These are phyloP conservation scores for Chorisops tibialis DNA, from an alignment of 2,888 invertebrate genomes.

Conservation along the genomic window DNA sequence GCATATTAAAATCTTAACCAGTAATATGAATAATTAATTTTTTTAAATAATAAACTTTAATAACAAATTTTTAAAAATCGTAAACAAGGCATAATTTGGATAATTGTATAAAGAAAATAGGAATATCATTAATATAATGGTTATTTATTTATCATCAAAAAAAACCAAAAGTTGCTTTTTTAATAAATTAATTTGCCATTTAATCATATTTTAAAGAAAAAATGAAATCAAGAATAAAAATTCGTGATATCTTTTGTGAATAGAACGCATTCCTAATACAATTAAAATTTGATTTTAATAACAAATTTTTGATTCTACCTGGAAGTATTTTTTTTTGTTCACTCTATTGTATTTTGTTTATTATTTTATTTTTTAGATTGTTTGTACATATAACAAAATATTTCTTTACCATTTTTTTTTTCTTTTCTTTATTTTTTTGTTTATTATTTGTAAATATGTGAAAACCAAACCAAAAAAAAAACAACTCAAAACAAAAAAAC, in stretches of 20 bases:
- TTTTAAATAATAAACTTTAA: not conserved
- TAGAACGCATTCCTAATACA: not conserved
- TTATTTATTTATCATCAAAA: no score
- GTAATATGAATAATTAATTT: not conserved
- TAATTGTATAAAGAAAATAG: no score
- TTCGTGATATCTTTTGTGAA: not conserved
- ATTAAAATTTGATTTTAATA: not conserved
- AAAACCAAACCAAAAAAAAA: slow-evolving; percentile 13
- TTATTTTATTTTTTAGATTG: slow-evolving; percentile 2
- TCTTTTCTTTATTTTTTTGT: slow-evolving; percentile 18
- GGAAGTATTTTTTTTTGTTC: not conserved
- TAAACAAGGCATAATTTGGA: no score
- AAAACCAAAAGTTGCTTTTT: no score
- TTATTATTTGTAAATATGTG: slow-evolving; percentile 30
- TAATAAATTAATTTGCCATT: not conserved
- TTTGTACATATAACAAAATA: not conserved
- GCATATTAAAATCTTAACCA: slow-evolving; percentile 1
- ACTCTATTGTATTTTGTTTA: not conserved
- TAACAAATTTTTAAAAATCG: not conserved
- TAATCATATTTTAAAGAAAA: not conserved
- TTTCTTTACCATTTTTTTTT: slow-evolving; percentile 16
- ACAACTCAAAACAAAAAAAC: slow-evolving; percentile 33
- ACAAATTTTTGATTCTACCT: not conserved
- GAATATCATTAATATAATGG: no score
- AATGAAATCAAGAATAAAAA: not conserved